Base-by-base conservation (phyloP, 2,888 invertebrate species). In the Arrhopalites spinosus region DNA sequence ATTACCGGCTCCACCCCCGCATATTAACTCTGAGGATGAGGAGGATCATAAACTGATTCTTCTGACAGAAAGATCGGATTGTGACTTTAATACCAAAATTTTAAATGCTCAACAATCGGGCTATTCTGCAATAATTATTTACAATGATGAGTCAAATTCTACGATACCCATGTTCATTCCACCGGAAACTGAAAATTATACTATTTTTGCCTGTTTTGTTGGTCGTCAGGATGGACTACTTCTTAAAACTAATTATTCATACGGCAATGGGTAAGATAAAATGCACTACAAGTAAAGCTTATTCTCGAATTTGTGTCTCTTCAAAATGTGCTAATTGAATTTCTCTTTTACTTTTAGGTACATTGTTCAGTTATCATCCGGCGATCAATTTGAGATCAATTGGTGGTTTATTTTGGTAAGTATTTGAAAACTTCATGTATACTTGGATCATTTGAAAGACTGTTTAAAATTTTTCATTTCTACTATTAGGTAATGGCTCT, bases 351-450 rank as follows among this genome's bases (percentile, higher is more conserved):
- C 3, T n/a, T 50, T 5, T 50, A 74, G 74, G 20, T 74, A 74
- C 43, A 45, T 63, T n/a, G 74, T 74, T 15, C 43, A 74, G 23
- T 25, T 74, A n/a, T 61, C 71, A 7, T 56, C 45, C 13, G 59
- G 47, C 30, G 59, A 47, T 29, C 27, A 69, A 13, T 43, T 36
- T 17, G 67, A 69, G 61, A 23, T 69, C n/a, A 74, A 67, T 45
- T 74, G 74, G 74, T 74, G 74, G 74, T 67, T 74, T 30, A 61
- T 74, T 30, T 71, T 71, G 36, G 56, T 71, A 2, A 59, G 17
- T 36, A 36, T 36, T 36, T 36, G 36, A 36, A 36, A 36, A 36
- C 36, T 36, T 36, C 36, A 36, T 36, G 36, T 36, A 36, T 36
- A 36, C 11, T 36, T 36, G 36, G n/a, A n/a, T n/a, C n/a, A n/a